Evolutionary conservation across 2,113 vertebrate genomes (phyloP).

Genomic region (Sisor rabdophorus): DNA sequence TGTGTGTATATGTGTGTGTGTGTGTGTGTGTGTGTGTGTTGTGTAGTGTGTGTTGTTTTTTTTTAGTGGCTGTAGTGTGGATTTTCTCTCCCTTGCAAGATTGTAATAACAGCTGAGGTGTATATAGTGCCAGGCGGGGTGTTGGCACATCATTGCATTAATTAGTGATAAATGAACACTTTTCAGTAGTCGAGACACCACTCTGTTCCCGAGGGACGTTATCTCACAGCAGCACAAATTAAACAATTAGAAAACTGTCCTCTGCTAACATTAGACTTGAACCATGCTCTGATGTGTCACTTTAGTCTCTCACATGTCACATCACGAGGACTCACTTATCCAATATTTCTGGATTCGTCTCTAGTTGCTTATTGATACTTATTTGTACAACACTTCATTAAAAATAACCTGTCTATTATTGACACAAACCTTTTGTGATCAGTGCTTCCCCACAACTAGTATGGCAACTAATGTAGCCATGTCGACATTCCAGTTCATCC

Average conservation of each 20-base stretch:
- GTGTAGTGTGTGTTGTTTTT: too few species aligned
- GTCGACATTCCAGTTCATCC: too few species aligned
- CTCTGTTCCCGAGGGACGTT: slow-evolving; percentile 32
- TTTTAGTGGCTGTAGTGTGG: too few species aligned
- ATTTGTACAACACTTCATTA: not conserved
- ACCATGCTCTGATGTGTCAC: slow-evolving; percentile 28
- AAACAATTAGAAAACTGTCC: slow-evolving; percentile 42
- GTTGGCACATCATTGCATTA: slow-evolving; percentile 26
- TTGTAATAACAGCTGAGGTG: slow-evolving; percentile 26
- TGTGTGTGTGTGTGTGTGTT: too few species aligned
- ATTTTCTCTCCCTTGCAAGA: not conserved
- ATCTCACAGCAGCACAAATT: slow-evolving; percentile 41
- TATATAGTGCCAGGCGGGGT: slow-evolving; percentile 9
- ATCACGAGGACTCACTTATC: slow-evolving; percentile 5
- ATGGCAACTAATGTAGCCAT: not conserved
- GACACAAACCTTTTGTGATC: slow-evolving; percentile 2
- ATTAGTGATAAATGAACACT: slow-evolving; percentile 46
- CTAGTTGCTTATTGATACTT: not conserved
- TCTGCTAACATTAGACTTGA: slow-evolving; percentile 1
- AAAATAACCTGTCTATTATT: not conserved
- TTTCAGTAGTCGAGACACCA: slow-evolving; percentile 32
- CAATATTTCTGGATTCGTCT: not conserved
- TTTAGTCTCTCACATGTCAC: not conserved
- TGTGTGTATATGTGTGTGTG: too few species aligned
- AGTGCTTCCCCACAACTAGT: not conserved